phyloP scores from a whole-genome alignment of 2,888 invertebrate genomes.

The Athalia cordata region DNA sequence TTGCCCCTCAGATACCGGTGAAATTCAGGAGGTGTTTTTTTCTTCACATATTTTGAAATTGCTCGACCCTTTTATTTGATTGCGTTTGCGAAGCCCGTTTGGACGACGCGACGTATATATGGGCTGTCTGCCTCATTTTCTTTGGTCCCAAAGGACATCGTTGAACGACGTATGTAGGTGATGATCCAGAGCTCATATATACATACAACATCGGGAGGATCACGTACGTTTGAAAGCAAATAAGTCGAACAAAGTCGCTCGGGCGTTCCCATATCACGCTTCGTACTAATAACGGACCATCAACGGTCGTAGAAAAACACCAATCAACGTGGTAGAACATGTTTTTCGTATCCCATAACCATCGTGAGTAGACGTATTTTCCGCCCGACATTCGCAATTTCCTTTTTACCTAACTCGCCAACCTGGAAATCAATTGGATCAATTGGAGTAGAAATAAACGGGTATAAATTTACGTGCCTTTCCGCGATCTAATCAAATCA shows the following conservation, averaged over 20 bases:
- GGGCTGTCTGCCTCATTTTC: conserved; percentile 27
- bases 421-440: no score
- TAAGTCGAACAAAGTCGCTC: conserved; percentile 13
- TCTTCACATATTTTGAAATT: no score
- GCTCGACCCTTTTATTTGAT: neutral
- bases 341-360: neutral
- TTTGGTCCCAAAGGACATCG: conserved; percentile 3
- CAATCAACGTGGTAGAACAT: conserved; percentile 38
- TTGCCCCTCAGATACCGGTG: no score
- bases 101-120: conserved; percentile 17
- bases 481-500: no score
- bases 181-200: no score
- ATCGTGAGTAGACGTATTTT: neutral
- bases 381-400: no score
- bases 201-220: neutral
- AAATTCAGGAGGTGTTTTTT: no score
- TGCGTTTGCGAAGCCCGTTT: conserved; percentile 14
- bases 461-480: no score
- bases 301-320: conserved; percentile 21
- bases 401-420: no score
- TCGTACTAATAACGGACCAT: conserved; percentile 5
- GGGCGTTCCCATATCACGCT: conserved; percentile 13
- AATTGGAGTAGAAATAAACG: no score
- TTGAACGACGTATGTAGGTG: neutral
- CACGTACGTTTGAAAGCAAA: conserved; percentile 30